Base-by-base conservation (phyloP, 2,797 vertebrate genomes). In the Pseudomugil tenellus region DNA sequence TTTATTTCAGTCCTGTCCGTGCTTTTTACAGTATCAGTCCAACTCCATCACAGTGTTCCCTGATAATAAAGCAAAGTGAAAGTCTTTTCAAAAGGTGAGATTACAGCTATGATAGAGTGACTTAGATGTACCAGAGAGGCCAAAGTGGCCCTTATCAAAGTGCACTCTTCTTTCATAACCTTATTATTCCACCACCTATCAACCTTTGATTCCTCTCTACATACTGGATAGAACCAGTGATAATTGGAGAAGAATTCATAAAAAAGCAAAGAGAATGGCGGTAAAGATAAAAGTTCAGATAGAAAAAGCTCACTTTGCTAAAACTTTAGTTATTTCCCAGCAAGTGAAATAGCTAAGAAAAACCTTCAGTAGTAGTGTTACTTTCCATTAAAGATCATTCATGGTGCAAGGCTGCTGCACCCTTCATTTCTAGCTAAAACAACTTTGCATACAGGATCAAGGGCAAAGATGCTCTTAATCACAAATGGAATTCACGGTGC, bases 141-240 rank as follows among this genome's bases (percentile, higher is more conserved):
- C 17, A 43, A 65, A 4, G 46, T 3, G 23, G 37, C 54, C 58
- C 49, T 64, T 46, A 51, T 78, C 53, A 56, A 48, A 79, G 71
- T 60, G 70, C 70, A 59, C 78, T 70, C 51, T 54, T 64, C 63
- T 80, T 74, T 76, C 52, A 37, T 72, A 69, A 70, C 78, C 48
- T 67, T 76, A 65, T 84, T 62, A 77, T 60, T 3, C 46, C 2
- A 0, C 29, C 5, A 13, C 64, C 53, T 43, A 21, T 59, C 67
- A 34, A 32, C 75, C 48, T 6, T 48, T 72, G 51, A 63, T 63
- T 56, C 31, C 26, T 16, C 53, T 31, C 13, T 62, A 63, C 63
- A 39, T 59, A 28, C 5, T 29, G 3, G 63, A 23, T 25, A 48
- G 29, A 58, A 28, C 12, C 19, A 2, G 52, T 41, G 63, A 64